A percentile compares a stretch with the other conserved stretches of the same genome.
phyloP scores from a whole-genome alignment of 2,888 invertebrate species.

The Rotaria macrura region DNA sequence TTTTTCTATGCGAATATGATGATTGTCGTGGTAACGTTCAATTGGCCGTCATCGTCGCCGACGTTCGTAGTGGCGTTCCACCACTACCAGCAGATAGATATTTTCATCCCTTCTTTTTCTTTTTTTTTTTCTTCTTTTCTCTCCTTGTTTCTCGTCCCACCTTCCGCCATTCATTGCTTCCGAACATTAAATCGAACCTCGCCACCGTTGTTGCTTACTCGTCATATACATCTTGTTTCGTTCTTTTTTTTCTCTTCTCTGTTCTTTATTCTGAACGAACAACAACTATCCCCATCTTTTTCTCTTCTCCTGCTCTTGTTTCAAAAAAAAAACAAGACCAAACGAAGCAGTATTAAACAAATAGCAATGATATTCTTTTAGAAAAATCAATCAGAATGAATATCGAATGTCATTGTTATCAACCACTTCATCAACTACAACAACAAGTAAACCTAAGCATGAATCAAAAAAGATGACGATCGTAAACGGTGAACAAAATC shows the following conservation, averaged over 20 bases:
- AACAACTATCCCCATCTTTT: background rate
- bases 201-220: slow-evolving; percentile 6
- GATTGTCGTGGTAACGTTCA: slow-evolving; percentile 15
- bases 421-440: background rate
- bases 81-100: background rate
- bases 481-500: background rate
- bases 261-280: background rate
- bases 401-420: background rate
- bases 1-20: slow-evolving; percentile 8
- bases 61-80: slow-evolving; percentile 10
- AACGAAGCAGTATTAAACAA: background rate
- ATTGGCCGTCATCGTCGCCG: background rate
- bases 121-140: background rate
- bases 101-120: background rate
- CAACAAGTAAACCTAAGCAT: background rate
- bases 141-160: background rate
- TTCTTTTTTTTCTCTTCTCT: background rate
- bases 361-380: background rate
- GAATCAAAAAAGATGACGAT: background rate
- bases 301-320: background rate
- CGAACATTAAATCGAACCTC: slow-evolving; percentile 12
- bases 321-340: background rate
- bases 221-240: slow-evolving; percentile 3
- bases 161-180: slow-evolving; percentile 5
- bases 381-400: background rate